Evolutionary conservation across 2,888 invertebrate genomes (phyloP).

Genomic region (Ceraclea dissimilis): DNA sequence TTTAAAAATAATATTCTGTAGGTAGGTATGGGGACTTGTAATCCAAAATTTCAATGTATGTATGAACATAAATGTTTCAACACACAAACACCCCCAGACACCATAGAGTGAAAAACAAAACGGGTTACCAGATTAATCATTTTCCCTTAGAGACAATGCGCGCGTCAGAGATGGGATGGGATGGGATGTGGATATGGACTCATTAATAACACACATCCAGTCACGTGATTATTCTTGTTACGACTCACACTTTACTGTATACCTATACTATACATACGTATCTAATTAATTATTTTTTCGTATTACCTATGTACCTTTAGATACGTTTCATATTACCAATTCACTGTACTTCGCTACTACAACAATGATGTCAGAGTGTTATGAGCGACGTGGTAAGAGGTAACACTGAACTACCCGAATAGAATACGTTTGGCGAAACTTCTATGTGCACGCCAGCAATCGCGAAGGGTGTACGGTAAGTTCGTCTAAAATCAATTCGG

Average conservation of each 20-base stretch:
- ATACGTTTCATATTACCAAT: too few species aligned
- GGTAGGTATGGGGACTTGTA: neutral
- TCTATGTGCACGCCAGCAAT: too few species aligned
- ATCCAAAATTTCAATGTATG: constrained; percentile 17
- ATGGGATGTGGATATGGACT: constrained; percentile 14
- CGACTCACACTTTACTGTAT: neutral
- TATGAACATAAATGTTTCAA: constrained; percentile 25
- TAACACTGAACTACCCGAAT: too few species aligned
- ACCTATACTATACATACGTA: neutral
- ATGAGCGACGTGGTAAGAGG: too few species aligned
- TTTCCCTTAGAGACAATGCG: constrained; percentile 24
- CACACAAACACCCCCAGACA: too few species aligned
- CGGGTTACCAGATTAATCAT: constrained; percentile 26
- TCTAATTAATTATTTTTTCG: too few species aligned
- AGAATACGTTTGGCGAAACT: too few species aligned
- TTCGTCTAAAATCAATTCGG: too few species aligned
- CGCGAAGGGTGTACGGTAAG: too few species aligned
- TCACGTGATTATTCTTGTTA: neutral
- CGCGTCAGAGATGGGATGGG: constrained; percentile 16
- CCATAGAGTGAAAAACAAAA: constrained; percentile 20
- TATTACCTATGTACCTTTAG: too few species aligned
- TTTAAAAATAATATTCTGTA: constrained; percentile 3
- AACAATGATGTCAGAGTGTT: too few species aligned
- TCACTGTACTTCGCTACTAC: too few species aligned
- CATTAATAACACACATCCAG: constrained; percentile 23